Conservation (phyloP, 2,888 invertebrate species). For the Polymixis lichenea region DNA sequence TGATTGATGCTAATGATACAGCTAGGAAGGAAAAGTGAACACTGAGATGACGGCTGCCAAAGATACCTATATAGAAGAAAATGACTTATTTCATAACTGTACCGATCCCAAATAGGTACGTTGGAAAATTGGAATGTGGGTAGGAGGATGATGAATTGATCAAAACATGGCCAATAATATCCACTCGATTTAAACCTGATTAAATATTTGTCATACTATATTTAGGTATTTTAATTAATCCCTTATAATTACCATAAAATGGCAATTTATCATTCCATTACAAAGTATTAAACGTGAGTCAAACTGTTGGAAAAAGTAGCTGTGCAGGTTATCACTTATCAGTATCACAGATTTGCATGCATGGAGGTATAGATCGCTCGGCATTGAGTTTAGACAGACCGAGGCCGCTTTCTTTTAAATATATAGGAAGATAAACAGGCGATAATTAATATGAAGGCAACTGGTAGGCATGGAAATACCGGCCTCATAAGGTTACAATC, state of each 20-base stretch:
- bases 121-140: background rate
- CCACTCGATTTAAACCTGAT: slow-evolving; percentile 2
- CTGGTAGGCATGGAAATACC: slow-evolving; percentile 11
- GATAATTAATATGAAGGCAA: slow-evolving; percentile 18
- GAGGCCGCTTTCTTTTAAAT: slow-evolving; percentile 62
- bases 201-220: slow-evolving; percentile 8
- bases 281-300: background rate
- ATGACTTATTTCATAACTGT: background rate
- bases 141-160: background rate
- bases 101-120: background rate
- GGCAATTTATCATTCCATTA: slow-evolving; percentile 3
- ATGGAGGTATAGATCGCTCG: slow-evolving; percentile 65
- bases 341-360: slow-evolving; percentile 48
- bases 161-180: background rate
- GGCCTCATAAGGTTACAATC: slow-evolving; percentile 24
- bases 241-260: slow-evolving; percentile 5
- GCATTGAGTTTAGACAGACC: slow-evolving; percentile 63
- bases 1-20: background rate
- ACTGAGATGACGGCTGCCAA: background rate
- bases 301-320: slow-evolving; percentile 11
- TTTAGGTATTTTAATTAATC: background rate
- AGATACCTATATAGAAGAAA: background rate
- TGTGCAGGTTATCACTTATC: slow-evolving; percentile 3
- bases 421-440: slow-evolving; percentile 50
- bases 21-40: background rate